Evolutionary conservation across 2,113 vertebrate species (phyloP).

Genomic region (Craseonycteris thonglongyai): DNA sequence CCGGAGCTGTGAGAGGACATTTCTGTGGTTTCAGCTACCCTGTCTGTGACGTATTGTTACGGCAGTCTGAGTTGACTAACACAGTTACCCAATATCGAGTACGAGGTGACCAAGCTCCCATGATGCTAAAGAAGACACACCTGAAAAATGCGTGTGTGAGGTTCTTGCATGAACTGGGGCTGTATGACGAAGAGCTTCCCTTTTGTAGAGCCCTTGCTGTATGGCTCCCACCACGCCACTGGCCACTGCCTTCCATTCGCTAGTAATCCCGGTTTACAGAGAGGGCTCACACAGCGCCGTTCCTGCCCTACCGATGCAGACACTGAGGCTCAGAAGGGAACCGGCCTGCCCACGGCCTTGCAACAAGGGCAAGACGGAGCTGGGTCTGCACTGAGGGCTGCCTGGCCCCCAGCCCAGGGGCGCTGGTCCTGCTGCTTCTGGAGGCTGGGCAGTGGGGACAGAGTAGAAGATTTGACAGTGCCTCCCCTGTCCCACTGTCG

Average conservation of each 20-base stretch:
- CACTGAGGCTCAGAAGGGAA: background rate
- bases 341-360: background rate
- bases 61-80: no score
- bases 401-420: background rate
- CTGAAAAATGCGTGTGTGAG: fast-evolving
- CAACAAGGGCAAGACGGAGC: background rate
- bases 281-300: fast-evolving
- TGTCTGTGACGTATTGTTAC: fast-evolving
- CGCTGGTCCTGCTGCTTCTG: background rate
- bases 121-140: fast-evolving
- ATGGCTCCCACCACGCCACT: fast-evolving
- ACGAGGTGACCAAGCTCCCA: background rate
- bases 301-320: background rate
- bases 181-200: fast-evolving
- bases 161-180: background rate
- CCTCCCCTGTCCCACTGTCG: background rate
- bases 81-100: background rate
- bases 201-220: fast-evolving
- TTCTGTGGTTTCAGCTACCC: background rate
- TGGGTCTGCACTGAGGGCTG: background rate
- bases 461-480: background rate
- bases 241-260: fast-evolving
- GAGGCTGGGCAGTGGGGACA: background rate
- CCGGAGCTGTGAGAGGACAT: background rate
- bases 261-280: fast-evolving